phyloP scores from a whole-genome alignment of 2,888 invertebrate species.

The Drosophila maculinotata region DNA sequence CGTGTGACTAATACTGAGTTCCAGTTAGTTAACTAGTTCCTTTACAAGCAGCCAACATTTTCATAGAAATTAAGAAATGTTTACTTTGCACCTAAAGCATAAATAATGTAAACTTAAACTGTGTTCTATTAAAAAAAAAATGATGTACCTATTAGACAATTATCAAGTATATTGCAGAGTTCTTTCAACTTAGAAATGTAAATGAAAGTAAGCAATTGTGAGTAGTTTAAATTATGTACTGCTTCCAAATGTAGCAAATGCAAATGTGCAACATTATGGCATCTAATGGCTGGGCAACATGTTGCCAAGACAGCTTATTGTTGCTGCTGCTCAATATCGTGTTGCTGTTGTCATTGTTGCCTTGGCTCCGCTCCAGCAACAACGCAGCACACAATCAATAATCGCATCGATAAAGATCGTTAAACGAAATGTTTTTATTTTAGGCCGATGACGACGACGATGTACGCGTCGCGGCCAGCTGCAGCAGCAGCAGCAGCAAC shows the following conservation, averaged over 20 bases:
- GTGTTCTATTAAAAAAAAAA: no score
- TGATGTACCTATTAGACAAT: no score
- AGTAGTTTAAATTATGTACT: slow-evolving; percentile 9
- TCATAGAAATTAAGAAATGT: slow-evolving; percentile 4
- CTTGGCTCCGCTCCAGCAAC: slow-evolving; percentile 32
- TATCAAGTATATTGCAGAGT: no score
- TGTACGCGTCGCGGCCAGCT: slow-evolving; percentile 49
- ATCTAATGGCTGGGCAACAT: slow-evolving; percentile 53
- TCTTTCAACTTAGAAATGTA: no score
- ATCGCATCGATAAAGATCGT: slow-evolving; percentile 85
- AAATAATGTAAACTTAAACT: no score
- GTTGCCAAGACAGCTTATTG: slow-evolving; percentile 40
- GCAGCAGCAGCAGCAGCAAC: slow-evolving; percentile 16
- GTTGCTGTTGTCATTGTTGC: slow-evolving; percentile 34
- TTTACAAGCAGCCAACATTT: slow-evolving; percentile 7
- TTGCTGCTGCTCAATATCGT: slow-evolving; percentile 11
- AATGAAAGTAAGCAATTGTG: no score
- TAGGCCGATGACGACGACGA: slow-evolving; percentile 54
- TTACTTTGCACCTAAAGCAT: no score
- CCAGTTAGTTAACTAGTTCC: slow-evolving; percentile 41
- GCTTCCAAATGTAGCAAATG: slow-evolving; percentile 5
- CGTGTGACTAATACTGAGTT: slow-evolving; percentile 59
- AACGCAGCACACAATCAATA: slow-evolving; percentile 81
- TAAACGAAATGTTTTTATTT: slow-evolving; percentile 81
- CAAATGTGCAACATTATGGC: slow-evolving; percentile 21